phyloP scores from a whole-genome alignment of 2,113 vertebrate genomes.

The Phyllostomus discolor region DNA sequence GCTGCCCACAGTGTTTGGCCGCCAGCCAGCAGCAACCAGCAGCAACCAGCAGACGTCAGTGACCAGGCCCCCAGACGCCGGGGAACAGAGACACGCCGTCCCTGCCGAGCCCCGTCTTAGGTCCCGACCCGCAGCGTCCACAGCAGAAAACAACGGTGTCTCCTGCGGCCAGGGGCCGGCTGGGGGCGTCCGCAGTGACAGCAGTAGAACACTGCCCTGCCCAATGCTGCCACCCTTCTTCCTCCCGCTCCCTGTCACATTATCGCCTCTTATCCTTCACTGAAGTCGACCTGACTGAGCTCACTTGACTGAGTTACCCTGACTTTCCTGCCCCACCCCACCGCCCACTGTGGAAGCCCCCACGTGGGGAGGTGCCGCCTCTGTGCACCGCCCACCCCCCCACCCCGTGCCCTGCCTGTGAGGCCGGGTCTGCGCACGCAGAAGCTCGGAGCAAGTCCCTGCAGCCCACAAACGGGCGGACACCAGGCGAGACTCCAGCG shows the following conservation, averaged over 20 bases:
- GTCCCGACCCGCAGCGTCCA: not conserved
- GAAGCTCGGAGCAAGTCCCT: not conserved
- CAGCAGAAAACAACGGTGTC: not conserved
- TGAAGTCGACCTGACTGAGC: not conserved
- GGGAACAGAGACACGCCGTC: not conserved
- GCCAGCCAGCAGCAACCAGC: not conserved
- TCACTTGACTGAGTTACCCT: accelerated
- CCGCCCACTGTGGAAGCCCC: accelerated
- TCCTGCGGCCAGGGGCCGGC: not conserved
- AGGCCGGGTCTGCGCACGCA: not conserved
- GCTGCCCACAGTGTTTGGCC: not conserved
- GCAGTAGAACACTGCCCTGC: accelerated
- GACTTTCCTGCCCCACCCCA: accelerated
- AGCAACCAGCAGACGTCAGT: not conserved
- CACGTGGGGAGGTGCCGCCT: accelerated
- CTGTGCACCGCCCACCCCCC: accelerated
- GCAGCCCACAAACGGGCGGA: not conserved
- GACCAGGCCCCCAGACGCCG: not conserved
- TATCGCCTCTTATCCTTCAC: not conserved
- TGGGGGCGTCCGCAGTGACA: accelerated
- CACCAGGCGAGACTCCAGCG: accelerated
- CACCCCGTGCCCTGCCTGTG: accelerated
- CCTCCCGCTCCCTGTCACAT: accelerated
- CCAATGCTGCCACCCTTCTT: accelerated
- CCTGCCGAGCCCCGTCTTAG: not conserved